Conservation (phyloP, 2,113 vertebrate genomes). For the Pluvialis apricaria region DNA sequence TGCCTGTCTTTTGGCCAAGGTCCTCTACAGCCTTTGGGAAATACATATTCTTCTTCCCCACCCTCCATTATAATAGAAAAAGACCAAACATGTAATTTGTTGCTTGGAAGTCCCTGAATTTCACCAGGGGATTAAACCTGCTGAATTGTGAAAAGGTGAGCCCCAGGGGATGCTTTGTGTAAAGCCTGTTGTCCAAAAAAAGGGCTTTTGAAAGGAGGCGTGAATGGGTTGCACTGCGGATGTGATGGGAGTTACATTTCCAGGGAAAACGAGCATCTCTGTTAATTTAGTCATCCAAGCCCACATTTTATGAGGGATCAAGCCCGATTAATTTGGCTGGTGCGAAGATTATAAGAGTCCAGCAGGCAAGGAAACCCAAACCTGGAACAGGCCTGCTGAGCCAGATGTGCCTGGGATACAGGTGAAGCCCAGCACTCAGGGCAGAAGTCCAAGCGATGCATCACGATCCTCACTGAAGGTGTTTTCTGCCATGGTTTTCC, state of each 20-base stretch:
- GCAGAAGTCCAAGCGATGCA: background rate
- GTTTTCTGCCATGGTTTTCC: fast-evolving
- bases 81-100: background rate
- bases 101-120: background rate
- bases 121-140: background rate
- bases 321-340: background rate
- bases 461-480: fast-evolving
- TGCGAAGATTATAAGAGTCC: background rate
- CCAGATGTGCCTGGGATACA: background rate
- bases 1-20: background rate
- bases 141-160: background rate
- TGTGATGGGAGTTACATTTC: background rate
- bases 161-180: background rate
- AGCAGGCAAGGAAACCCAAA: background rate
- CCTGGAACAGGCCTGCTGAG: background rate
- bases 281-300: background rate
- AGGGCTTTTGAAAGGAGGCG: background rate
- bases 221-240: fast-evolving
- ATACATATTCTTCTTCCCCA: background rate
- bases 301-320: background rate
- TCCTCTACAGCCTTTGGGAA: background rate
- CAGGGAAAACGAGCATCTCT: background rate
- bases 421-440: background rate
- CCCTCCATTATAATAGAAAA: background rate
- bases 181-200: background rate